A percentile compares a stretch with the other conserved stretches of the same genome.
Evolutionary conservation across 2,888 invertebrate genomes (phyloP).

Genomic region (Scelioninae gen. 1): DNA sequence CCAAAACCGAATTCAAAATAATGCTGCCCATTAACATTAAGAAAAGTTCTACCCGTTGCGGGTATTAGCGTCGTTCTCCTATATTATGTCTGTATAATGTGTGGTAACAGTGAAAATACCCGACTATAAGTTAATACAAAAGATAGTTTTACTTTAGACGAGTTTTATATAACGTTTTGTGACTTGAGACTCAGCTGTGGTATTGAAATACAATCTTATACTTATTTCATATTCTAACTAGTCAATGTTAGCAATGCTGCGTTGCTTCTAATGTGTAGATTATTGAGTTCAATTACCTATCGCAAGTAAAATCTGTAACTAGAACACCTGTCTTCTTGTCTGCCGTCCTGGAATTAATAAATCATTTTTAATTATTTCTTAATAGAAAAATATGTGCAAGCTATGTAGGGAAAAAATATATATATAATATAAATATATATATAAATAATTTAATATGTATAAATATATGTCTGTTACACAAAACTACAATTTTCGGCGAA

Average conservation of each 20-base stretch:
- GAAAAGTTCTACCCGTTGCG: not conserved
- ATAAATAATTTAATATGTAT: too few species aligned
- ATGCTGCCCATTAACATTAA: not conserved
- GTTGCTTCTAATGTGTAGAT: slow-evolving; percentile 9
- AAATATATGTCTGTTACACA: too few species aligned
- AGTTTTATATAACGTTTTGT: slow-evolving; percentile 35
- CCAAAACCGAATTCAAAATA: not conserved
- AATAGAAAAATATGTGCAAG: not conserved
- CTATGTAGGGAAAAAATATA: too few species aligned
- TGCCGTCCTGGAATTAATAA: slow-evolving; percentile 76
- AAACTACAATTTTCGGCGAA: too few species aligned
- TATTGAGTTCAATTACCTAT: slow-evolving; percentile 86
- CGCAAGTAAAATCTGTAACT: slow-evolving; percentile 86
- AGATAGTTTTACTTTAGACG: slow-evolving; percentile 12
- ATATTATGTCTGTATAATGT: slow-evolving; percentile 32
- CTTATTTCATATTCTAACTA: slow-evolving; percentile 26
- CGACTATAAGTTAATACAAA: not conserved
- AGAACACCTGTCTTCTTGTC: slow-evolving; percentile 73
- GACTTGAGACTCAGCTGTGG: slow-evolving; percentile 25
- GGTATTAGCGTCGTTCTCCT: not conserved
- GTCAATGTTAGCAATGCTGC: slow-evolving; percentile 3
- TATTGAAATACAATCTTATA: slow-evolving; percentile 47
- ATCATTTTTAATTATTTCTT: not conserved
- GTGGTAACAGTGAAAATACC: slow-evolving; percentile 31
- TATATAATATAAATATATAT: too few species aligned